These are phyloP conservation scores for Harmothoe impar DNA, from an alignment of 2,888 invertebrate species.

Conservation along the genomic window DNA sequence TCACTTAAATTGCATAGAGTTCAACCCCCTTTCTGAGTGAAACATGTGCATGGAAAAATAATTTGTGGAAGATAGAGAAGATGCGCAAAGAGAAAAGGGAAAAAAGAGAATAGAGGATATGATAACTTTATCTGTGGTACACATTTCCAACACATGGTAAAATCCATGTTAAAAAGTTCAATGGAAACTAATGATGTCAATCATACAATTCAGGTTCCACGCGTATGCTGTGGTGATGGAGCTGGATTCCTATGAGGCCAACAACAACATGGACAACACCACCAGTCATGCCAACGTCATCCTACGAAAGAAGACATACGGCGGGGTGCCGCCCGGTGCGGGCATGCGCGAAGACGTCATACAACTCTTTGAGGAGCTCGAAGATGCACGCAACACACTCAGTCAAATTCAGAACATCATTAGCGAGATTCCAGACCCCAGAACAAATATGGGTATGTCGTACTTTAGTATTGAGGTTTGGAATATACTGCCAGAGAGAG, in stretches of 20 bases:
- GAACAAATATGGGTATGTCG: conserved; percentile 40
- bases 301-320: conserved; percentile 80
- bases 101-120: too few species aligned
- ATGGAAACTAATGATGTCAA: too few species aligned
- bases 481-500: background rate
- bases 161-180: too few species aligned
- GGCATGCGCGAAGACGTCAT: conserved; percentile 83
- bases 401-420: conserved; percentile 78
- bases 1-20: too few species aligned
- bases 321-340: conserved; percentile 82
- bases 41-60: too few species aligned
- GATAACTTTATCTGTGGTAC: too few species aligned
- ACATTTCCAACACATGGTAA: too few species aligned
- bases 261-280: conserved; percentile 72
- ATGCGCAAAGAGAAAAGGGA: too few species aligned
- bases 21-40: too few species aligned
- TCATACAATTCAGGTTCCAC: conserved; percentile 78
- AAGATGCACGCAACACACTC: conserved; percentile 80
- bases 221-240: conserved; percentile 83
- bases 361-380: conserved; percentile 82
- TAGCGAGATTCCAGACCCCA: conserved; percentile 72
- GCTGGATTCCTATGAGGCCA: conserved; percentile 81
- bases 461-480: background rate
- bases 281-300: conserved; percentile 78
- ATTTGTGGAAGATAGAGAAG: too few species aligned